Evolutionary conservation across 2,797 vertebrate species (phyloP), one percentile per base, ranked within the genome.

Genomic region (Crax fasciolata): DNA sequence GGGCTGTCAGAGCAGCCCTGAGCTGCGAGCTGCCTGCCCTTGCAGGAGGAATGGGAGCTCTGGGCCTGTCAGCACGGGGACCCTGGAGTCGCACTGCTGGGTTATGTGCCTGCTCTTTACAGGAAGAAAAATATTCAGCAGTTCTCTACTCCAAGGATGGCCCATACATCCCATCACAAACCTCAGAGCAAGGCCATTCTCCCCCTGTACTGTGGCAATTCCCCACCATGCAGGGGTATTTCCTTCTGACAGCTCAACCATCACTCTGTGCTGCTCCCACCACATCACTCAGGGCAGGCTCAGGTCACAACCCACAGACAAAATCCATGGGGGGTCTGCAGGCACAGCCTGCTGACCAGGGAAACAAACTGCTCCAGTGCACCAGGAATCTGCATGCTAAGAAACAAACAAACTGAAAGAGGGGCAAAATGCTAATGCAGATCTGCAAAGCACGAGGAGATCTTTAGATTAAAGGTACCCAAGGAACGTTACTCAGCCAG

Each of bases 391-490:
- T 48, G 63, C 82, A 43, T 23, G 74, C 70, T 46, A 62, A 90
- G 75, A 87, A 87, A 35, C 11, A 84, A 72, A 44, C 11, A 5
- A 30, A 58, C 83, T 55, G 71, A 39, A 90, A 51, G 43, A 41
- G 73, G 57, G 74, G 74, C 18, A n/a, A 94, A 90, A 81, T 67
- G 87, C 67, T 84, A 94, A 87, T 39, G 52, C 87, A 84, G 13
- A 68, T 55, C 78, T 87, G 72, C 78, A 74, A 93, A 90, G 82
- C 72, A 54, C 35, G 1, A 41, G 39, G 65, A 91, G 77, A 93
- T 77, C 87, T 55, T 80, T 54, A 46, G 61, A 63, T 84, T 81
- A 84, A 88, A 87, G 67, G 62, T 54, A 87, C 68, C 87, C 77
- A n/a, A 80, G 63, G 65, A 93, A 57, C 49, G 16, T 9, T 78